Evolutionary conservation across 2,113 vertebrate species (phyloP), one percentile per base, ranked within the genome.

Genomic region (Tinamus guttatus): DNA sequence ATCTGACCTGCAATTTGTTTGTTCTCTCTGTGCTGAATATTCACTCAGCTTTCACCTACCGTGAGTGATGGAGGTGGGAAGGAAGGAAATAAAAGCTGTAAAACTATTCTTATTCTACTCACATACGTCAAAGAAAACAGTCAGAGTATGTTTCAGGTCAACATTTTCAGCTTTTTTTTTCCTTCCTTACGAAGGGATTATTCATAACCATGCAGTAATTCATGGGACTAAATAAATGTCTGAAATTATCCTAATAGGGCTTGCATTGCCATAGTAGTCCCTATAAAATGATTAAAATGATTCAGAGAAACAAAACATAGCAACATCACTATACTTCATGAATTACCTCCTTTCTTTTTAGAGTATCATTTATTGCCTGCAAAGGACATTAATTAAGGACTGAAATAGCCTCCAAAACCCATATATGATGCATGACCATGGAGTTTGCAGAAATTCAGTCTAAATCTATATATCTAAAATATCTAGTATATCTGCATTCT

Each of bases 321-420:
- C 52, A 86, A 78, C 13, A n/a, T 94, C 30, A 40, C 22, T 73
- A 28, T 56, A 34, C 18, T 68, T 88, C 51, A 30, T 24, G 38
- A 52, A 85, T 86, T 70, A 69, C 82, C n/a, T 58, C 32, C n/a
- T 86, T 84, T 81, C 54, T 69, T 86, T 77, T 20, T 7, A 24
- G 63, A 56, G 27, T 78, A 15, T 11, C 52, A 71, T 91, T 93
- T 90, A 59, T 81, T 90, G 73, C 56, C 40, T 78, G 5, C 54
- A 60, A 51, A 69, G 28, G 22, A 91, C 73, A 90, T 82, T 91
- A 88, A 64, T 27, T 59, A 63, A 83, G 43, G 52, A 81, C 52
- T 47, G 34, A 47, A 89, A 96, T 69, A 71, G 89, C 51, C 8
- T 25, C 59, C 85, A 90, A 90, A 69, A 82, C 89, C 80, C 67